phyloP scores from a whole-genome alignment of 2,888 invertebrate genomes.

The Drosophila melanosoma region DNA sequence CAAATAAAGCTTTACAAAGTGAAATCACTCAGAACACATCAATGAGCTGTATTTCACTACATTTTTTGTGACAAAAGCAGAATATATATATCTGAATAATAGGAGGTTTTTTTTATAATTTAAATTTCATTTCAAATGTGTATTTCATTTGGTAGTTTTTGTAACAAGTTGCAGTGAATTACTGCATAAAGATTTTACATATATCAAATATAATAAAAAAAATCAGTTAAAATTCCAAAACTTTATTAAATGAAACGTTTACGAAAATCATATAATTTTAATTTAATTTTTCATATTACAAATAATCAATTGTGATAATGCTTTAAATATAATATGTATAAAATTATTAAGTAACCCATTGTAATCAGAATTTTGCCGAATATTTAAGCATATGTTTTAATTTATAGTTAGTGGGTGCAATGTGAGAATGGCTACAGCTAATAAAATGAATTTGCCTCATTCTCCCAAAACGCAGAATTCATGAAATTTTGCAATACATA shows the following conservation, averaged over 20 bases:
- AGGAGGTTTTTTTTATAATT: neutral
- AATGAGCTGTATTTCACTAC: neutral
- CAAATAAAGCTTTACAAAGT: slow-evolving; percentile 38
- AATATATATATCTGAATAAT: neutral
- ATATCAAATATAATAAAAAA: neutral
- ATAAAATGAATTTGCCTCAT: slow-evolving; percentile 30
- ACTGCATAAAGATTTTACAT: neutral
- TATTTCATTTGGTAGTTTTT: neutral
- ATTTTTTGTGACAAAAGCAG: neutral
- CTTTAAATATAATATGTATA: too few species aligned
- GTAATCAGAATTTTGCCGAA: neutral
- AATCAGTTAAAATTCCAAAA: neutral
- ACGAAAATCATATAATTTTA: neutral
- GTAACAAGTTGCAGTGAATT: neutral
- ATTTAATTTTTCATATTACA: neutral
- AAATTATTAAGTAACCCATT: neutral
- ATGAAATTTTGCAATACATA: slow-evolving; percentile 61
- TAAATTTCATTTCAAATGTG: neutral
- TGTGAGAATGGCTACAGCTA: slow-evolving; percentile 12
- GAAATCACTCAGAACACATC: slow-evolving; percentile 19
- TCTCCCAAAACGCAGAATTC: slow-evolving; percentile 31
- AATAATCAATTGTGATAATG: neutral
- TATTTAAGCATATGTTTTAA: slow-evolving; percentile 16
- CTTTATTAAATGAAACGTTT: neutral
- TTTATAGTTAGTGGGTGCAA: slow-evolving; percentile 6